Conservation (phyloP, 2,113 vertebrate species). For the Engraulis encrasicolus region DNA sequence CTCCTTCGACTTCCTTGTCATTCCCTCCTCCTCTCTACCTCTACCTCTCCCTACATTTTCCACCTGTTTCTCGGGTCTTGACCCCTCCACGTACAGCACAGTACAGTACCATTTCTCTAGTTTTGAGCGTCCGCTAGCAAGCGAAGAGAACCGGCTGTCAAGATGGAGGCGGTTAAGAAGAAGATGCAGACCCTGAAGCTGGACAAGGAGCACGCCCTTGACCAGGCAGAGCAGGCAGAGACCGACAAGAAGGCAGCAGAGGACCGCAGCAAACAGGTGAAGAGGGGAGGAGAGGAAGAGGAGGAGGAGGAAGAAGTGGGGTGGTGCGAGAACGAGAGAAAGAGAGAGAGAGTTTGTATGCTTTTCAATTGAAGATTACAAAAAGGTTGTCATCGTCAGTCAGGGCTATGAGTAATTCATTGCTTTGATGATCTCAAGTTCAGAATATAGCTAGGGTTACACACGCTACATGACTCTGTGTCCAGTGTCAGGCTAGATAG, state of each 20-base stretch:
- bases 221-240: slow-evolving; percentile 91
- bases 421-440: neutral
- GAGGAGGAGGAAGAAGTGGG: neutral
- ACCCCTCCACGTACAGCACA: no score
- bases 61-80: no score
- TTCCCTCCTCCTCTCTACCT: neutral
- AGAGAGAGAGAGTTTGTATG: neutral
- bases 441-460: neutral
- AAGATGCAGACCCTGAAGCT: slow-evolving; percentile 97
- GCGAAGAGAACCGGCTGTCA: slow-evolving; percentile 50
- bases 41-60: neutral
- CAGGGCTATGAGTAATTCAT: neutral
- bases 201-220: slow-evolving; percentile 95
- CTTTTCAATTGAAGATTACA: no score
- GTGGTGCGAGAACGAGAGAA: neutral
- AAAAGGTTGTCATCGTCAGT: no score
- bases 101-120: neutral
- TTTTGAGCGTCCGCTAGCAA: no score
- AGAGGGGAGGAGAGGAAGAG: no score
- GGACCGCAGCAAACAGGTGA: slow-evolving; percentile 93
- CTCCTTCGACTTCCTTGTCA: slow-evolving; percentile 29
- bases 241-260: slow-evolving; percentile 92
- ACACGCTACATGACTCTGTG: neutral
- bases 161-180: slow-evolving; percentile 97
- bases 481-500: neutral